phyloP scores from a whole-genome alignment of 2,113 vertebrate species.

The Pteruthius melanotis region DNA sequence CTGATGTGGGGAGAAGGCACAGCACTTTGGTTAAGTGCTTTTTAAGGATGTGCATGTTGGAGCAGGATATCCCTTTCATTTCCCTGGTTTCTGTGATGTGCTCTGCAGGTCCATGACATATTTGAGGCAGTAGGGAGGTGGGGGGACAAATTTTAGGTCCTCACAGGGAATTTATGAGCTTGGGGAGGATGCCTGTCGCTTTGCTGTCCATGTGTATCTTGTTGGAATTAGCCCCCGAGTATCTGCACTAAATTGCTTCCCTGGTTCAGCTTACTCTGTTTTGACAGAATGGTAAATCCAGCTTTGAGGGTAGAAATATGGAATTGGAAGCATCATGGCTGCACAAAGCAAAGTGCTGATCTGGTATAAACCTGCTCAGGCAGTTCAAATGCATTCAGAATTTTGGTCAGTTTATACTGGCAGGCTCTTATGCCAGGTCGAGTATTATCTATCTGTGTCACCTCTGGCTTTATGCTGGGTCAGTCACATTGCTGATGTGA shows the following conservation, averaged over 20 bases:
- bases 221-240: not conserved
- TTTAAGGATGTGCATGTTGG: accelerated
- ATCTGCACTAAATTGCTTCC: not conserved
- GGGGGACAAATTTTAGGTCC: not conserved
- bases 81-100: not conserved
- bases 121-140: not conserved
- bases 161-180: not conserved
- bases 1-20: not conserved
- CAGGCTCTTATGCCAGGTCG: not conserved
- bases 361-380: not conserved
- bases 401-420: not conserved
- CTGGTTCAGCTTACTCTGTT: not conserved
- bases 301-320: not conserved
- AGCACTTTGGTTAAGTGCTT: not conserved
- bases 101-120: not conserved
- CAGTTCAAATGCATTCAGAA: not conserved
- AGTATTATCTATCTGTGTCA: not conserved
- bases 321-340: accelerated
- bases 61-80: not conserved
- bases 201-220: not conserved
- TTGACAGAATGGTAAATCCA: not conserved
- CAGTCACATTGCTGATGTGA: not conserved
- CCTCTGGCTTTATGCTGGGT: not conserved
- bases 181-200: not conserved
- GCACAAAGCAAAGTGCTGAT: not conserved